Conservation (phyloP, 1,140 invertebrate species). For the Orchesella cincta region DNA sequence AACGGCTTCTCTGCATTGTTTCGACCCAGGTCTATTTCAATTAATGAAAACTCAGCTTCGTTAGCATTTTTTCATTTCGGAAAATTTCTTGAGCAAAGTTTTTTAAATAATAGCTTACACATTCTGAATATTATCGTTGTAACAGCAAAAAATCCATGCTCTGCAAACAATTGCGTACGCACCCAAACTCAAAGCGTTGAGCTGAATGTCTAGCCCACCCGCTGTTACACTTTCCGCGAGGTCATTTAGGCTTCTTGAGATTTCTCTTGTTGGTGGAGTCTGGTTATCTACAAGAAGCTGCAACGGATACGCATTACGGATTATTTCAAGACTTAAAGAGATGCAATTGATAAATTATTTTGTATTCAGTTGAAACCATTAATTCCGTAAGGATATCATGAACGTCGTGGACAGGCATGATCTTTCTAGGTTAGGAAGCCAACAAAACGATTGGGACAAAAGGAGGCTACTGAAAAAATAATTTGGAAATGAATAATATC, state of each 20-base stretch:
- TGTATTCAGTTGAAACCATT: no score
- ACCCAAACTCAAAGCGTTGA: not conserved
- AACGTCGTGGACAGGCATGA: no score
- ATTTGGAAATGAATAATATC: no score
- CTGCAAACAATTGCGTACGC: conserved; percentile 5
- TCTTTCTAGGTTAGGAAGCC: no score
- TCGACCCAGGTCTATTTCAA: not conserved
- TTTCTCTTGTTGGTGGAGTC: not conserved
- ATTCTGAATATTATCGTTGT: not conserved
- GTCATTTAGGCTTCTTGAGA: not conserved
- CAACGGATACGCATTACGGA: no score
- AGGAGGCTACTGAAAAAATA: no score
- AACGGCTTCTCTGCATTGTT: not conserved
- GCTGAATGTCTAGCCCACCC: not conserved
- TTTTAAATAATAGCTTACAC: not conserved
- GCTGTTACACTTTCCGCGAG: not conserved
- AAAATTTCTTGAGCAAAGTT: not conserved
- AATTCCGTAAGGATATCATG: no score
- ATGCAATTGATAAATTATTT: no score
- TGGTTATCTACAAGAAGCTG: not conserved
- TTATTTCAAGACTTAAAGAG: no score
- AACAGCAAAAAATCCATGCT: conserved; percentile 17
- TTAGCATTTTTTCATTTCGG: not conserved
- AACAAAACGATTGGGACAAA: no score
- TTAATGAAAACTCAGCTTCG: no score